These are phyloP conservation scores for Chrysomallon squamiferum DNA, from an alignment of 1,140 invertebrate genomes.

Conservation along the genomic window DNA sequence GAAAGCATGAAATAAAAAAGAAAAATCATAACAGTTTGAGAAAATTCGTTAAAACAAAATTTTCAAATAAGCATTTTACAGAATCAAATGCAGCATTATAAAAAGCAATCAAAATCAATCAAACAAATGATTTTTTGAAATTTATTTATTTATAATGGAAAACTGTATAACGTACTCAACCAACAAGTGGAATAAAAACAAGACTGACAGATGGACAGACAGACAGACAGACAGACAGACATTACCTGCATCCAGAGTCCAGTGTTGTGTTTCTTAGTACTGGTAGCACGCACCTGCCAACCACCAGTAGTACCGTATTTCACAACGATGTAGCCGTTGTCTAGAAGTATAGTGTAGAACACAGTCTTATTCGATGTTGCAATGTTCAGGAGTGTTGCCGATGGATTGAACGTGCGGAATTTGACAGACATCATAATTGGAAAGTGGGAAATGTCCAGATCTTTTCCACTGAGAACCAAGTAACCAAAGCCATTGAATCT, in stretches of 20 bases:
- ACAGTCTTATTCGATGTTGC: neutral
- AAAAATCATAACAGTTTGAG: no score
- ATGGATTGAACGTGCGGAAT: neutral
- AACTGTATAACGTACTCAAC: no score
- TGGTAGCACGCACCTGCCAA: neutral
- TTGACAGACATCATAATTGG: neutral
- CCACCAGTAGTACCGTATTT: neutral
- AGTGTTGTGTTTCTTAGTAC: neutral
- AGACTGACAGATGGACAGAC: no score
- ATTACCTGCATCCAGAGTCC: neutral
- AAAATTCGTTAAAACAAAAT: no score
- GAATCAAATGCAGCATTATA: no score
- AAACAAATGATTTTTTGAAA: no score
- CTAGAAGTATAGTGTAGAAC: neutral
- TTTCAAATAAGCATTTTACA: no score
- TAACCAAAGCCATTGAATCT: neutral
- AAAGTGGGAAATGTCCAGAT: neutral
- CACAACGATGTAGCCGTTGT: neutral
- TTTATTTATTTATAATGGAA: no score
- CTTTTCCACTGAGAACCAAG: neutral
- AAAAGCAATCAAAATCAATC: no score
- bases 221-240: neutral
- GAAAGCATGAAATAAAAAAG: no score
- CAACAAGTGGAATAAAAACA: no score
- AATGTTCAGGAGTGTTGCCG: neutral